phyloP scores from a whole-genome alignment of 2,888 invertebrate species.

The Cacoxenus indagator region DNA sequence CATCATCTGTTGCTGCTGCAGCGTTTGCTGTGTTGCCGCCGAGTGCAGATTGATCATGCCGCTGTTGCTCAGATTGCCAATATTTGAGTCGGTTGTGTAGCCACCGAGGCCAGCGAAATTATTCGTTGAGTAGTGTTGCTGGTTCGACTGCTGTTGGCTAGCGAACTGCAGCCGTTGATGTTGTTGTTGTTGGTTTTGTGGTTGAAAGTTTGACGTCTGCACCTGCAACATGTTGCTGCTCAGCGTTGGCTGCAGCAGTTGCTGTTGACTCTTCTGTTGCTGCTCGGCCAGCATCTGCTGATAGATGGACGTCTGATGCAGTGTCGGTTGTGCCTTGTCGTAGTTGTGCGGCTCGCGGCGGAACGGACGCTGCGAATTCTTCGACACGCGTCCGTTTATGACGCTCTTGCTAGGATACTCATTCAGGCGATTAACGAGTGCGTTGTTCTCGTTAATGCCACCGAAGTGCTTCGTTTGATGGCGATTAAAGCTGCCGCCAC shows the following conservation, averaged over 20 bases:
- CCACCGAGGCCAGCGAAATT: neutral
- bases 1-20: slow-evolving; percentile 28
- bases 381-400: slow-evolving; percentile 68
- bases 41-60: slow-evolving; percentile 19
- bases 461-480: slow-evolving; percentile 52
- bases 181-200: slow-evolving; percentile 49
- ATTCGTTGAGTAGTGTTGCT: slow-evolving; percentile 2
- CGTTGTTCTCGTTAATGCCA: slow-evolving; percentile 26
- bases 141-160: neutral
- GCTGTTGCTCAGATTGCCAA: slow-evolving; percentile 7
- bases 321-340: slow-evolving; percentile 71
- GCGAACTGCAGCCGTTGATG: slow-evolving; percentile 34
- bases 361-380: slow-evolving; percentile 60
- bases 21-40: neutral
- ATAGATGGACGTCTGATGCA: slow-evolving; percentile 71
- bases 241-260: slow-evolving; percentile 51
- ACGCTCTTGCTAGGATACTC: slow-evolving; percentile 58
- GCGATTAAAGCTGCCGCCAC: slow-evolving; percentile 13
- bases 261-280: slow-evolving; percentile 59
- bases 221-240: slow-evolving; percentile 45
- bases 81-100: neutral
- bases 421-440: slow-evolving; percentile 4
- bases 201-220: slow-evolving; percentile 47
- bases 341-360: slow-evolving; percentile 71
- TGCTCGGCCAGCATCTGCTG: slow-evolving; percentile 71